phyloP scores from a whole-genome alignment of 2,888 invertebrate genomes.

The Petrophora chlorosata region DNA sequence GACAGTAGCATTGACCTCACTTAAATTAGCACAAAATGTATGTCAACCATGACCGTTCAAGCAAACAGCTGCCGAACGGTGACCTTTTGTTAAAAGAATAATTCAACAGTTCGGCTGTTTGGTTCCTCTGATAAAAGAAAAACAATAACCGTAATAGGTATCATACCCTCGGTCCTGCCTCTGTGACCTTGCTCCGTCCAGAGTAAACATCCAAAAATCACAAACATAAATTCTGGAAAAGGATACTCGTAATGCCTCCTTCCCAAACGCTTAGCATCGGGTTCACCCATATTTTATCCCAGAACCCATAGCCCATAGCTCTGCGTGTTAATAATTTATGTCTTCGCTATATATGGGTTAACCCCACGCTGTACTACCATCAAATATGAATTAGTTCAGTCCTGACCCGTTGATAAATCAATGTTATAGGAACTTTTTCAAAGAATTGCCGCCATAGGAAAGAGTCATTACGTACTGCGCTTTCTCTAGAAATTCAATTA shows the following conservation, averaged over 20 bases:
- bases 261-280: constrained; percentile 28
- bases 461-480: background rate
- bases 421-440: constrained; percentile 36
- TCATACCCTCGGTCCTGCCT: background rate
- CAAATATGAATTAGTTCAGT: constrained; percentile 52
- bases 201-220: constrained; percentile 27
- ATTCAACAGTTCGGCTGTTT: constrained; percentile 7
- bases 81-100: background rate
- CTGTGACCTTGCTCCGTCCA: constrained; percentile 16
- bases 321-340: constrained; percentile 47
- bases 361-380: constrained; percentile 40
- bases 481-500: constrained; percentile 9
- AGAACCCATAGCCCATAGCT: constrained; percentile 35
- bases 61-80: constrained; percentile 3
- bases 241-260: constrained; percentile 35
- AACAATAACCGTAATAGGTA: constrained; percentile 10
- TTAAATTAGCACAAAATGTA: too few species aligned
- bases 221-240: constrained; percentile 33
- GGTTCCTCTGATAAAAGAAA: constrained; percentile 9
- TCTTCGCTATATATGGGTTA: constrained; percentile 37
- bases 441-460: constrained; percentile 2
- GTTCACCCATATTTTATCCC: constrained; percentile 31
- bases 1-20: too few species aligned
- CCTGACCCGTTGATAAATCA: constrained; percentile 47
- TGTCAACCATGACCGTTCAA: background rate